phyloP scores from a whole-genome alignment of 2,888 invertebrate species.

The Xestia ashworthii region DNA sequence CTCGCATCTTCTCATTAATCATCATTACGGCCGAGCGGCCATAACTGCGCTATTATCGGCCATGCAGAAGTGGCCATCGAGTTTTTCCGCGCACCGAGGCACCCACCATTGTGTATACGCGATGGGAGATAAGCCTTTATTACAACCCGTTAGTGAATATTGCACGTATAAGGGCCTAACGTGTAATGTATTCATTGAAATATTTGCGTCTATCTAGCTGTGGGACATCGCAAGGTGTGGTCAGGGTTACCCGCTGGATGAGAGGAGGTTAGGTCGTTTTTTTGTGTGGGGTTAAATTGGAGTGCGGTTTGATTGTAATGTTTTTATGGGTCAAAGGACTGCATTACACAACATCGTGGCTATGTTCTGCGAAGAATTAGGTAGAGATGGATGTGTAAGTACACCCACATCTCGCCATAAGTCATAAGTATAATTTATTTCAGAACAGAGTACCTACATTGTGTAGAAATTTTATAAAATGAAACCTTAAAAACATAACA shows the following conservation, averaged over 20 bases:
- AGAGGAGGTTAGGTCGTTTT: neutral
- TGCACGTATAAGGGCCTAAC: constrained; percentile 62
- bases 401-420: neutral
- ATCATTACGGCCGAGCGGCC: constrained; percentile 50
- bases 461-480: too few relatives aligned
- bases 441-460: too few relatives aligned
- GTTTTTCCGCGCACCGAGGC: constrained; percentile 58
- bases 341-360: neutral
- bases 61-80: constrained; percentile 38
- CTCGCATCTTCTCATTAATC: constrained; percentile 41
- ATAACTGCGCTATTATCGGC: constrained; percentile 48
- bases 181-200: constrained; percentile 68
- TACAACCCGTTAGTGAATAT: constrained; percentile 69
- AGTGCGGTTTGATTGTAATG: neutral
- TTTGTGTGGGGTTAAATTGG: neutral
- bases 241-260: constrained; percentile 31
- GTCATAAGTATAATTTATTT: too few relatives aligned
- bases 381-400: neutral
- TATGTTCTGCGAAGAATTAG: neutral
- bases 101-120: constrained; percentile 58
- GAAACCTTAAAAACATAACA: too few relatives aligned
- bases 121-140: constrained; percentile 71
- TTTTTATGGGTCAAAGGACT: neutral
- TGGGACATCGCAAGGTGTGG: constrained; percentile 53
- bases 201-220: constrained; percentile 54